Conservation (phyloP, 2,797 vertebrate genomes). For the Cossypha heuglini region DNA sequence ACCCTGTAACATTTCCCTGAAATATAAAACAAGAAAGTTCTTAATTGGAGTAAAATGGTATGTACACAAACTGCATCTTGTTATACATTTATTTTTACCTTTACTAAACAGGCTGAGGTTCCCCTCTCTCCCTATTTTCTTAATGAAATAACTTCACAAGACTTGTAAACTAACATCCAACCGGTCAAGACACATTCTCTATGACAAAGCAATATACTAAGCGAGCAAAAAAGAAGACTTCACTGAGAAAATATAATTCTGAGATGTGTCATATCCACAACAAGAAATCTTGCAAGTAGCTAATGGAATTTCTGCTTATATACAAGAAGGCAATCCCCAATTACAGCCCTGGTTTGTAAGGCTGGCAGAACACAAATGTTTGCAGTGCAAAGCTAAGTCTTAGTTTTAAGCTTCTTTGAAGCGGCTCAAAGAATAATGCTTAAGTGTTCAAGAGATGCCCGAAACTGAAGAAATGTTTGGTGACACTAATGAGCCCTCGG, state of each 20-base stretch:
- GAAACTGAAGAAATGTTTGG: background rate
- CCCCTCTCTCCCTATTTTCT: background rate
- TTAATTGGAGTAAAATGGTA: fast-evolving
- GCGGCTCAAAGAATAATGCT: background rate
- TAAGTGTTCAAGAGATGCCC: background rate
- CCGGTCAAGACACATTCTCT: background rate
- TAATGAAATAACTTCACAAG: background rate
- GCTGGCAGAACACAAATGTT: background rate
- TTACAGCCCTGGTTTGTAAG: background rate
- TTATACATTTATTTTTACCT: background rate
- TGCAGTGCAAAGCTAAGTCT: background rate
- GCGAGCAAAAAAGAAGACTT: background rate
- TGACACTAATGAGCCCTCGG: background rate
- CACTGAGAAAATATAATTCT: background rate
- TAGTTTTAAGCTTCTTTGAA: background rate
- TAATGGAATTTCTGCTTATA: background rate
- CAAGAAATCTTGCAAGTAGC: background rate
- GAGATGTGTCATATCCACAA: background rate
- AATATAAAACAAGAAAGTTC: background rate
- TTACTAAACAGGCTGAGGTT: background rate
- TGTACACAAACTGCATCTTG: background rate
- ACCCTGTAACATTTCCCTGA: background rate
- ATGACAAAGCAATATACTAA: background rate
- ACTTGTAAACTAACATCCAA: background rate
- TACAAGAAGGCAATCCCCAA: background rate